Conservation (phyloP, 2,797 vertebrate species). For the Eurystomus glaucurus region DNA sequence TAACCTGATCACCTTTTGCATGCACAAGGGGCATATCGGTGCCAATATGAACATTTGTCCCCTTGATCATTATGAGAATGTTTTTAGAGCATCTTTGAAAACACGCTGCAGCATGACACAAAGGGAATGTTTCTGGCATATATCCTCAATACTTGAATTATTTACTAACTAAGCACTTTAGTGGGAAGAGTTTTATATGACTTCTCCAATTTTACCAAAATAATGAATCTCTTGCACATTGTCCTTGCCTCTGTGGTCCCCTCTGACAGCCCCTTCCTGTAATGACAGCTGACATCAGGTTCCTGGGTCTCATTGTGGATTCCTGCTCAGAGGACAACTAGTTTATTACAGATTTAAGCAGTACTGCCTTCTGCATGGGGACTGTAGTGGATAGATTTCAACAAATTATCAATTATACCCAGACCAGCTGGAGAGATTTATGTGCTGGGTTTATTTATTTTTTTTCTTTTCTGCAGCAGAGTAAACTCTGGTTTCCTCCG, state of each 20-base stretch:
- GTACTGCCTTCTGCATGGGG: not conserved
- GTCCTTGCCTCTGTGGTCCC: not conserved
- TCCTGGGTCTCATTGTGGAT: not conserved
- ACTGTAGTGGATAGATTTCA: not conserved
- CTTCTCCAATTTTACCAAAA: not conserved
- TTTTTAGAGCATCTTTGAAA: not conserved
- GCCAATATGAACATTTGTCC: not conserved
- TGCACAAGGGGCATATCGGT: not conserved
- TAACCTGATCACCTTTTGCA: not conserved
- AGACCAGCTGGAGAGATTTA: not conserved
- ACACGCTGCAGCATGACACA: rapidly evolving
- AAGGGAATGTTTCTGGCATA: not conserved
- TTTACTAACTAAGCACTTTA: not conserved
- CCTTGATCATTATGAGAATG: not conserved
- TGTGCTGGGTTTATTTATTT: not conserved
- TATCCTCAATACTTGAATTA: not conserved
- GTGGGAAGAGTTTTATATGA: not conserved
- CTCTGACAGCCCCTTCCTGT: not conserved
- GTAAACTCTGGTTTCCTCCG: not conserved
- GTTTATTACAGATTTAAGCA: conserved; percentile 6
- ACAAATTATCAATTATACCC: not conserved
- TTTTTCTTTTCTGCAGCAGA: not conserved
- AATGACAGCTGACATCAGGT: not conserved
- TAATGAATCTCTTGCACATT: not conserved
- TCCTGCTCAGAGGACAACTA: not conserved